These are phyloP conservation scores for Catostylus mosaicus DNA, from an alignment of 30 jellyfish, hydroid and myxozoan species.

Conservation along the genomic window DNA sequence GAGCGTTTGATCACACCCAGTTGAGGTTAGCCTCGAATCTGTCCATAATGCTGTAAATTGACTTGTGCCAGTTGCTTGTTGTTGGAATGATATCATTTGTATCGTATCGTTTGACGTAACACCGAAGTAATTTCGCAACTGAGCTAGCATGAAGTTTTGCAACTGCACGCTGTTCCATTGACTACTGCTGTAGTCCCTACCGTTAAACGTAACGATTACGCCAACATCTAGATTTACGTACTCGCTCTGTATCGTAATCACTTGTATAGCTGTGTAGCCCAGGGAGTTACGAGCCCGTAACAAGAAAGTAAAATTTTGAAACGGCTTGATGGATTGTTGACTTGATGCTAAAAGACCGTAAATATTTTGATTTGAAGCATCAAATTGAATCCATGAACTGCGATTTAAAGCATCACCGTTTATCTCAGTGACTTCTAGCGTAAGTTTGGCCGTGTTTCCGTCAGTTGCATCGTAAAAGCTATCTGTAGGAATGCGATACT, in stretches of 20 bases:
- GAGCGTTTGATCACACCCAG: constrained; percentile 31
- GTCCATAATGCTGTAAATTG: constrained; percentile 51
- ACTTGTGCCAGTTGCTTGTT: constrained; percentile 31
- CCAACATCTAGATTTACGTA: constrained; percentile 17
- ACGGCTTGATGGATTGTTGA: constrained; percentile 47
- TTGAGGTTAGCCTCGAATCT: constrained; percentile 61
- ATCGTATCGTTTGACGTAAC: constrained; percentile 47
- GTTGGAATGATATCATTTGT: constrained; percentile 43
- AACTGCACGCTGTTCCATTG: constrained; percentile 55
- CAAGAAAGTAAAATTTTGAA: constrained; percentile 23
- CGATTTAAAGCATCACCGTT: constrained; percentile 34
- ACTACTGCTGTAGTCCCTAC: constrained; percentile 50
- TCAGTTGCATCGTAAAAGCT: constrained; percentile 81
- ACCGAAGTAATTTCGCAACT: constrained; percentile 19
- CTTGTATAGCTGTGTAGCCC: constrained; percentile 43
- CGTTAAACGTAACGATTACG: constrained; percentile 34
- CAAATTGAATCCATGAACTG: constrained; percentile 69
- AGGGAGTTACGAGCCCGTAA: constrained; percentile 71
- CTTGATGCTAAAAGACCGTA: constrained; percentile 54
- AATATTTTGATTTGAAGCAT: constrained; percentile 41
- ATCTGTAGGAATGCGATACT: constrained; percentile 53
- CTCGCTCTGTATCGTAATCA: constrained; percentile 38
- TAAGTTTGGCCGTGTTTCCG: constrained; percentile 70
- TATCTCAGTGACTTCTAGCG: constrained; percentile 17
- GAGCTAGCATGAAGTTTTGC: constrained; percentile 22